A percentile compares a stretch with the other conserved stretches of the same genome.
Evolutionary conservation across 2,888 invertebrate genomes (phyloP).

Genomic region (Drosophila multiciliata): DNA sequence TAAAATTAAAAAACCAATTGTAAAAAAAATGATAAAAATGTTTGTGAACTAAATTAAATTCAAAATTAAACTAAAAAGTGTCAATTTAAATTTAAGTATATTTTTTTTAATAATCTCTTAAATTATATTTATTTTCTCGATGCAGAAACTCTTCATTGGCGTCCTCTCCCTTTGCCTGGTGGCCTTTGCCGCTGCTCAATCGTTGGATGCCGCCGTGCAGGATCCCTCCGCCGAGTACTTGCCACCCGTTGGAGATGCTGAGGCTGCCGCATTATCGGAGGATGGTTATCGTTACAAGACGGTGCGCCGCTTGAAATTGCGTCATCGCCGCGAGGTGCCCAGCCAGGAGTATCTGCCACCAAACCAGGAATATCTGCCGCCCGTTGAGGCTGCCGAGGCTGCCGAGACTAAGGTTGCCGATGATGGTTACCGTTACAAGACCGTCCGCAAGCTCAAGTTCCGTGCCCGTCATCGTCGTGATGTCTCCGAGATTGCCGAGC

Average conservation of each 20-base stretch:
- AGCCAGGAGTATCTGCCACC: constrained; percentile 82
- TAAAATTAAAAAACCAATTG: not conserved
- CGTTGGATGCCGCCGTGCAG: constrained; percentile 54
- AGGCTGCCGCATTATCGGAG: constrained; percentile 65
- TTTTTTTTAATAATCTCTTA: not conserved
- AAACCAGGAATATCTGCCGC: constrained; percentile 79
- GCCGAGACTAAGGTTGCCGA: constrained; percentile 78
- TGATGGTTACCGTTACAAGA: constrained; percentile 83
- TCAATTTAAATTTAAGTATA: not conserved
- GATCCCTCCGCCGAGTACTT: constrained; percentile 77
- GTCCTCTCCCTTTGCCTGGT: constrained; percentile 70
- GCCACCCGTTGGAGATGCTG: constrained; percentile 69
- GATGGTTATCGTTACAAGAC: constrained; percentile 81
- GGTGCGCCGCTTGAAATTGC: constrained; percentile 72
- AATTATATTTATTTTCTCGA: not conserved
- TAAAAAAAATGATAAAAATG: not conserved
- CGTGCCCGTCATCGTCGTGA: constrained; percentile 83
- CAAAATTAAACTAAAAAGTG: not conserved
- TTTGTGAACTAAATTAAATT: not conserved
- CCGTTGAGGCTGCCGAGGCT: constrained; percentile 60
- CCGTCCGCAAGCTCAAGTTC: constrained; percentile 81
- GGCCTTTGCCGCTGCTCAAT: constrained; percentile 62
- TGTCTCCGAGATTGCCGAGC: constrained; percentile 78
- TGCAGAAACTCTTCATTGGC: constrained; percentile 77
- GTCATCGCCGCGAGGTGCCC: constrained; percentile 79